Evolutionary conservation across 2,797 vertebrate genomes (phyloP).

Genomic region (Paedocypris micromegethes): DNA sequence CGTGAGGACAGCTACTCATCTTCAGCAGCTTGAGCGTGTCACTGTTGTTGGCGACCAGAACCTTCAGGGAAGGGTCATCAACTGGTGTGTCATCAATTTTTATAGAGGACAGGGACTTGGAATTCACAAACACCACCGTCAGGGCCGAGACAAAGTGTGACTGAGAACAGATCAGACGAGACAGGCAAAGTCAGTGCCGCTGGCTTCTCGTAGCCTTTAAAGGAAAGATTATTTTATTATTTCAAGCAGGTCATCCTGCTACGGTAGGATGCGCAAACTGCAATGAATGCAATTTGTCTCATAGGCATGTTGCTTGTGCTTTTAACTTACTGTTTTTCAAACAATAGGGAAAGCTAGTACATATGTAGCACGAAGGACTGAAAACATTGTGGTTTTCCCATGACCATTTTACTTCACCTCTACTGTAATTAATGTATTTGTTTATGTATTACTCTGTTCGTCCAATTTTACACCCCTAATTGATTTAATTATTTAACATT

Average conservation of each 20-base stretch:
- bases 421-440: too few relatives aligned
- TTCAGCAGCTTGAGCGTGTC: conserved; percentile 90
- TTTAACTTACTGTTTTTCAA: neutral
- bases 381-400: too few relatives aligned
- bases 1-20: conserved; percentile 97
- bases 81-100: conserved; percentile 96
- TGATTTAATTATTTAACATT: too few relatives aligned
- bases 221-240: neutral
- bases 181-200: conserved; percentile 15
- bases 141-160: conserved; percentile 96
- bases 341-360: too few relatives aligned
- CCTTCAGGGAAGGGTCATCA: conserved; percentile 92
- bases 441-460: too few relatives aligned
- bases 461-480: too few relatives aligned
- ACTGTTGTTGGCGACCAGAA: conserved; percentile 91
- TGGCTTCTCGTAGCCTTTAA: neutral
- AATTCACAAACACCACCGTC: conserved; percentile 97
- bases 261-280: neutral
- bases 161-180: conserved; percentile 58
- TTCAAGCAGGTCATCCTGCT: conserved; percentile 1
- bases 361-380: too few relatives aligned
- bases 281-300: neutral
- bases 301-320: neutral
- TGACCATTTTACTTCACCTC: too few relatives aligned
- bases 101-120: conserved; percentile 92